Evolutionary conservation across 2,888 invertebrate species (phyloP).

Genomic region (Mellilla xanthometata): DNA sequence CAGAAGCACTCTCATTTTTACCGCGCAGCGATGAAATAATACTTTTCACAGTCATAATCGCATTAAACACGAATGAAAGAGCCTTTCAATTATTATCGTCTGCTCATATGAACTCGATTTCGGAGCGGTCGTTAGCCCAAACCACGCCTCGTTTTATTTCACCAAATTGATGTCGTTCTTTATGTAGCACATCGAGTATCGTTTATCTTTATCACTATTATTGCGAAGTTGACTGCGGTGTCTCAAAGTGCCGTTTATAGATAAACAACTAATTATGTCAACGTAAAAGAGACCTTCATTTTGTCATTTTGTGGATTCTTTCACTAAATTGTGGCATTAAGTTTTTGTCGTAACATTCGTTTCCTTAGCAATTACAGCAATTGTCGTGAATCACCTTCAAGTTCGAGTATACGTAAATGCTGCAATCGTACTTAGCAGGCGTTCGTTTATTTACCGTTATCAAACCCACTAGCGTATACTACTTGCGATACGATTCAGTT

Average conservation of each 20-base stretch:
- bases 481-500: constrained; percentile 40
- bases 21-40: constrained; percentile 1
- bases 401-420: constrained; percentile 11
- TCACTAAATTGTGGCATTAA: too few relatives aligned
- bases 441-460: constrained; percentile 61
- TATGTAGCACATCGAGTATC: constrained; percentile 4
- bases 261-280: too few relatives aligned
- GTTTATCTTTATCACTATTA: constrained; percentile 11
- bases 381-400: too few relatives aligned
- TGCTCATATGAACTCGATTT: constrained; percentile 23
- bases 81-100: constrained; percentile 15
- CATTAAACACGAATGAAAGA: constrained; percentile 25
- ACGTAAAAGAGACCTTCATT: too few relatives aligned
- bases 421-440: constrained; percentile 37
- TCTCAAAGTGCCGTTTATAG: too few relatives aligned
- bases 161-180: constrained; percentile 16
- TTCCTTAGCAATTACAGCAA: too few relatives aligned
- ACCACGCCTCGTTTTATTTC: constrained; percentile 27
- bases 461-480: constrained; percentile 43
- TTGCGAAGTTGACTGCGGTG: neutral
- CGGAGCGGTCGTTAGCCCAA: constrained; percentile 28
- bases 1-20: neutral
- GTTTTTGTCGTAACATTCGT: too few relatives aligned
- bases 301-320: too few relatives aligned
- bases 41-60: constrained; percentile 35